Conservation (phyloP, 2,797 vertebrate genomes). For the Lophotriccus pileatus region DNA sequence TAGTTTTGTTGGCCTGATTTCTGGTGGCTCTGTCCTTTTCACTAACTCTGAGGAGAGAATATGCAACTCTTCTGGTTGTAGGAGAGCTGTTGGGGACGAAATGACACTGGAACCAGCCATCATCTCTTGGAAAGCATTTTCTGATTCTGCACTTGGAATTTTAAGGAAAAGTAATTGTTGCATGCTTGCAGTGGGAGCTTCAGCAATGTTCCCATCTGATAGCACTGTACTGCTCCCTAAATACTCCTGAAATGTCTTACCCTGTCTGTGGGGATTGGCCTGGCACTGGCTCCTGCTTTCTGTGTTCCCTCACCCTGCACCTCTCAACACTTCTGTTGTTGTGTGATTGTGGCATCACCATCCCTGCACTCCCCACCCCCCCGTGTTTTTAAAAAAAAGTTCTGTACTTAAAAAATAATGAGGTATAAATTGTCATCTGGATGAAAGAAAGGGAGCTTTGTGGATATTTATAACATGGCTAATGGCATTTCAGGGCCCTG, state of each 20-base stretch:
- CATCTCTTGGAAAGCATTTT: not conserved
- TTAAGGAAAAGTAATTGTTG: not conserved
- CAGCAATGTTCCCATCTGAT: not conserved
- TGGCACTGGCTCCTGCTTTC: not conserved
- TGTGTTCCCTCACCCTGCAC: not conserved
- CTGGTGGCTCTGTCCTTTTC: not conserved
- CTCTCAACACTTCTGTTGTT: not conserved
- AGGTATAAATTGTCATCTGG: slow-evolving; percentile 20
- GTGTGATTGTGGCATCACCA: not conserved
- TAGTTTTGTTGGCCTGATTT: not conserved
- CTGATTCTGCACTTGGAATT: not conserved
- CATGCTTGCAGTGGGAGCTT: not conserved
- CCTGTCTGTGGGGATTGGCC: not conserved
- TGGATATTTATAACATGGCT: slow-evolving; percentile 32
- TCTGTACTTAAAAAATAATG: not conserved
- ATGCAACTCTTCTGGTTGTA: not conserved
- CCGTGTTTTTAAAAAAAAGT: not conserved
- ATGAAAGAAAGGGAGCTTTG: slow-evolving; percentile 39
- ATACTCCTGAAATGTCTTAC: not conserved
- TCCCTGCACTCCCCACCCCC: not conserved
- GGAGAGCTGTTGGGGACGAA: not conserved
- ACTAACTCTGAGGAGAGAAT: not conserved
- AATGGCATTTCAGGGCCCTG: slow-evolving; percentile 17
- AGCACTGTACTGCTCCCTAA: not conserved
- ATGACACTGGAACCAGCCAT: not conserved